These are phyloP conservation scores for Sarotherodon lohbergeri DNA, from an alignment of 2,113 vertebrate species.

Conservation along the genomic window DNA sequence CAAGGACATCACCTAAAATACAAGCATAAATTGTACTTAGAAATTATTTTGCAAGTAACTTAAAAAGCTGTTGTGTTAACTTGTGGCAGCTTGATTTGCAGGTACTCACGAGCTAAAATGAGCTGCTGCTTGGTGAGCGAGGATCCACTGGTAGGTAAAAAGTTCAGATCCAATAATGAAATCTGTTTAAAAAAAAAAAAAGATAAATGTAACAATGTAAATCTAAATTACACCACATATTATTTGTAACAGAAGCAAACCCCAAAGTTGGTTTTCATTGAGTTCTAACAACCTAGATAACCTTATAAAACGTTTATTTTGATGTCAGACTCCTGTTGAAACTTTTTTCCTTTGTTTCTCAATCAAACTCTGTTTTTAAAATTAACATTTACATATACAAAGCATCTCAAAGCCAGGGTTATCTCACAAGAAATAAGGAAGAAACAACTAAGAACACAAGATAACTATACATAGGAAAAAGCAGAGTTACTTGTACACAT, in stretches of 20 bases:
- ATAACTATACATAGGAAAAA: background rate
- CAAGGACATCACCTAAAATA: conserved; percentile 85
- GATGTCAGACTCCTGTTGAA: background rate
- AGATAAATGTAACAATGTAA: background rate
- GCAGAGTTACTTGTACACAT: background rate
- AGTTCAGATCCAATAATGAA: conserved; percentile 87
- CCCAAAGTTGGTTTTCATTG: background rate
- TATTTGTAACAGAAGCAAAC: background rate
- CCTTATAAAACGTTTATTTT: background rate
- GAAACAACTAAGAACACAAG: background rate
- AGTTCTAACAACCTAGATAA: background rate
- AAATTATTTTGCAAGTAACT: background rate
- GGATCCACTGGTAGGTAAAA: conserved; percentile 83
- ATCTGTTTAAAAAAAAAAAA: conserved; percentile 62
- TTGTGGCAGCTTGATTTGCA: background rate
- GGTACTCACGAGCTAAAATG: conserved; percentile 85
- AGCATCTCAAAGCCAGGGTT: background rate
- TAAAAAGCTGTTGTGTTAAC: background rate
- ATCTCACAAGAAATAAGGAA: background rate
- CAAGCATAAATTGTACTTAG: background rate
- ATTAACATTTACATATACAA: background rate
- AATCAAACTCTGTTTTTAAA: background rate
- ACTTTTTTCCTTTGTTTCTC: fast-evolving
- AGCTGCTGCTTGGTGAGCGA: conserved; percentile 89
- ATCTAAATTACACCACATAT: background rate